Conservation (phyloP, 1,140 invertebrate genomes). For the Drosophila navojoa region DNA sequence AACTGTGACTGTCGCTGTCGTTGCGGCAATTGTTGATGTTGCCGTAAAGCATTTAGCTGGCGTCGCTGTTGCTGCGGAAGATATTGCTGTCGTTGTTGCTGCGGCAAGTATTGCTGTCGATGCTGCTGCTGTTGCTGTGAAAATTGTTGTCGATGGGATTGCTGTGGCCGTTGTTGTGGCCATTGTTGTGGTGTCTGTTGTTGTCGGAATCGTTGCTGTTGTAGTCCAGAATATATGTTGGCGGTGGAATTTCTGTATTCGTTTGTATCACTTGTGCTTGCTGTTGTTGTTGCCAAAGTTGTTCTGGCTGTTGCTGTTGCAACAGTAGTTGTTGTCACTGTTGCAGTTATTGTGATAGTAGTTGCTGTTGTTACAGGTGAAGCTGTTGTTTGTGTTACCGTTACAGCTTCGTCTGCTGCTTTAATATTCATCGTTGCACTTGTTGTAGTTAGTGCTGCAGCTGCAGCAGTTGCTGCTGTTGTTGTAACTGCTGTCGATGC, state of each 20-base stretch:
- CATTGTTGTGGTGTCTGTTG: not conserved
- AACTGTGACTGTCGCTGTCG: not conserved
- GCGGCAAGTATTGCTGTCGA: not conserved
- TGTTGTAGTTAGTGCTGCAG: not conserved
- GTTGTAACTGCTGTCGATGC: not conserved
- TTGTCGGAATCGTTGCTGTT: not conserved
- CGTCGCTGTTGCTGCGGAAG: not conserved
- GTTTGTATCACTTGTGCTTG: not conserved
- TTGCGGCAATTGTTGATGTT: not conserved
- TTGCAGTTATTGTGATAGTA: not conserved
- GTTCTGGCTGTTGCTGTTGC: conserved; percentile 14
- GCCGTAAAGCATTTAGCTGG: not conserved
- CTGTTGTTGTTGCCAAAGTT: conserved; percentile 10
- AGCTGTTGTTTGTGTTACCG: not conserved
- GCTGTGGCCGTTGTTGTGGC: not conserved
- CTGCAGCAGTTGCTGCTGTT: conserved; percentile 1
- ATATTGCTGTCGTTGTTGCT: not conserved
- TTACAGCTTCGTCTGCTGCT: not conserved
- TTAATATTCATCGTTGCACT: too few species aligned
- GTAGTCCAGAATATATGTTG: not conserved
- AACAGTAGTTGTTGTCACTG: conserved; percentile 1
- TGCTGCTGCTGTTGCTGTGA: not conserved
- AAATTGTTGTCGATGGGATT: not conserved
- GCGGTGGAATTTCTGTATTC: conserved; percentile 5
- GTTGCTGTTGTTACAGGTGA: not conserved